Evolutionary conservation across 1,140 invertebrate species (phyloP).

Genomic region (Belonocnema kinseyi): DNA sequence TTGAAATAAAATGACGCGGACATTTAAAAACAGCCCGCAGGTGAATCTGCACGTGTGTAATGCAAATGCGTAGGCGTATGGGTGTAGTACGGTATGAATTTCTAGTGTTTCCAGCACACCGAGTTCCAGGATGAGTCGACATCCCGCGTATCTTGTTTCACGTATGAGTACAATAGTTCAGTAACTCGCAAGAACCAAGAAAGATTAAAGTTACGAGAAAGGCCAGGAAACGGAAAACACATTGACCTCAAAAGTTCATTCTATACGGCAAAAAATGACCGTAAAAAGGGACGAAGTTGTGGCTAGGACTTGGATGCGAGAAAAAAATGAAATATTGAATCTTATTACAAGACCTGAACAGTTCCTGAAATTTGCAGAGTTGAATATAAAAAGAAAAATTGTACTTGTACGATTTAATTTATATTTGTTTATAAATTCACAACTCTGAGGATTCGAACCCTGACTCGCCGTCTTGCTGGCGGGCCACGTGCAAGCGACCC

Average conservation of each 20-base stretch:
- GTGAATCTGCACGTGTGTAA: slow-evolving; percentile 8
- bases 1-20: background rate
- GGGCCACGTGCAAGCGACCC: too few relatives aligned
- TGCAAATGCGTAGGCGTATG: background rate
- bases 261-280: too few relatives aligned
- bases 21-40: background rate
- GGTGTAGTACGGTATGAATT: slow-evolving; percentile 13
- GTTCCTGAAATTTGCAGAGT: too few relatives aligned
- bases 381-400: too few relatives aligned
- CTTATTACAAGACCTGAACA: too few relatives aligned
- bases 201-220: slow-evolving; percentile 1
- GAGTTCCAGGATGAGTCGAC: slow-evolving; percentile 14
- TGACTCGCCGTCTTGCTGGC: too few relatives aligned
- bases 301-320: too few relatives aligned
- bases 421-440: too few relatives aligned
- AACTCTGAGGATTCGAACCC: too few relatives aligned
- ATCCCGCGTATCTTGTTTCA: slow-evolving; percentile 7
- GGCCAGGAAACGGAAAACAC: background rate
- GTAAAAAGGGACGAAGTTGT: too few relatives aligned
- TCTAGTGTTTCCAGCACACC: slow-evolving; percentile 18
- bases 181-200: background rate
- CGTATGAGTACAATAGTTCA: slow-evolving; percentile 9
- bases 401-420: too few relatives aligned
- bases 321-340: too few relatives aligned
- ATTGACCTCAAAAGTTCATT: slow-evolving; percentile 2